Conservation (phyloP, 2,797 vertebrate genomes). For the Hyperoplus lanceolatus region DNA sequence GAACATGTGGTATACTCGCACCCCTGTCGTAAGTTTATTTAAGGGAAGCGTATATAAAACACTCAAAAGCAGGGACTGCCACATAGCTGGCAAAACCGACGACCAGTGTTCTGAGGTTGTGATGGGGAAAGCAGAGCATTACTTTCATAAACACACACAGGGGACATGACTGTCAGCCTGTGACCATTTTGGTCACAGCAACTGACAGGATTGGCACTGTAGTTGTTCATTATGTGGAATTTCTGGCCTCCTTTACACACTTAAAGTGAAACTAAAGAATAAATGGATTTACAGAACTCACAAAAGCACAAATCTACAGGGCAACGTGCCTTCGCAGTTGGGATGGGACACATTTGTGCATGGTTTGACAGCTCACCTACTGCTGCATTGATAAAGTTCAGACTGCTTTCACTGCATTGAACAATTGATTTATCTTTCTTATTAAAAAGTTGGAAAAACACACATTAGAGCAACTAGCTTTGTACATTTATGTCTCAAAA, state of each 20-base stretch:
- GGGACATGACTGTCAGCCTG: constrained; percentile 81
- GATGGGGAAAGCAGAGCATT: constrained; percentile 78
- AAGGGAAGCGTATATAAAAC: constrained; percentile 84
- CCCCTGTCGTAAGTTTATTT: constrained; percentile 84
- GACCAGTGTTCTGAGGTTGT: constrained; percentile 84
- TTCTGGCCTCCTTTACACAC: constrained; percentile 84
- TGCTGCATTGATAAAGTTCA: constrained; percentile 35
- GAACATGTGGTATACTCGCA: constrained; percentile 76
- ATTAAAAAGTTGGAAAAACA: neutral
- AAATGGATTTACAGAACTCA: constrained; percentile 82
- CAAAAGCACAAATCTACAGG: constrained; percentile 57
- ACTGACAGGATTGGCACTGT: constrained; percentile 83
- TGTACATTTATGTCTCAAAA: neutral
- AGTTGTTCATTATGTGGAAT: constrained; percentile 86
- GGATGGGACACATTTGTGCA: constrained; percentile 45
- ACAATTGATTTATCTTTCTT: neutral
- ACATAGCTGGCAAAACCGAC: constrained; percentile 76
- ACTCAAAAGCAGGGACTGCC: constrained; percentile 71
- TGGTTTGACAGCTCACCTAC: constrained; percentile 39
- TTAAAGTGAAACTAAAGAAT: constrained; percentile 82
- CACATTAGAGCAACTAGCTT: neutral
- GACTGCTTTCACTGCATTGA: neutral
- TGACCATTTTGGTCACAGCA: constrained; percentile 84
- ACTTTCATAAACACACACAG: constrained; percentile 81
- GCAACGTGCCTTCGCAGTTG: constrained; percentile 48